These are phyloP conservation scores for Sipha flava DNA, from an alignment of 1,140 invertebrate genomes.

Conservation along the genomic window DNA sequence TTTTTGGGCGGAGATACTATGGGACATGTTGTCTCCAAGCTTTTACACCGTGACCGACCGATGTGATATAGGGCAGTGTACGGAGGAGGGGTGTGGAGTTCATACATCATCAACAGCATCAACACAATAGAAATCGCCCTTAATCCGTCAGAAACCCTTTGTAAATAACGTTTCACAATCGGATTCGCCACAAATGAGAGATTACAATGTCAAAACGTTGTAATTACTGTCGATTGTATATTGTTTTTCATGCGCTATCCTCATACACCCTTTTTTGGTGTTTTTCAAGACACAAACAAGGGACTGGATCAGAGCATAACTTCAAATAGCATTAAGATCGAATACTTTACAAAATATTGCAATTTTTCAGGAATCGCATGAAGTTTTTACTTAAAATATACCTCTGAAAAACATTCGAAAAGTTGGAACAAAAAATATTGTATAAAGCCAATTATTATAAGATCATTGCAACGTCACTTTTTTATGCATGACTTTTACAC, in stretches of 20 bases:
- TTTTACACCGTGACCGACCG: not conserved
- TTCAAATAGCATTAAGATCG: not conserved
- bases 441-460: no score
- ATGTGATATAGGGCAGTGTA: not conserved
- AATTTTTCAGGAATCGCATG: no score
- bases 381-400: no score
- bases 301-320: not conserved
- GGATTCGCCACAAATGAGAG: not conserved
- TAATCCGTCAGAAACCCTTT: not conserved
- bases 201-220: conserved; percentile 5
- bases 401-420: no score
- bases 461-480: no score
- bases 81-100: not conserved
- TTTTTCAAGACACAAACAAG: not conserved
- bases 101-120: not conserved
- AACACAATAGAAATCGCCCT: not conserved
- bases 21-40: not conserved
- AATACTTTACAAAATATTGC: no score
- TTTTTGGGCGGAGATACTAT: not conserved
- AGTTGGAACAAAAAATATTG: no score
- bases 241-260: not conserved
- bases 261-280: not conserved
- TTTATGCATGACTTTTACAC: no score
- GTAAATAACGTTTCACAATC: conserved; percentile 4
- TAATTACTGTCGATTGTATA: conserved; percentile 1